phyloP scores from a whole-genome alignment of 2,888 invertebrate species.

The Oscheius sp. region DNA sequence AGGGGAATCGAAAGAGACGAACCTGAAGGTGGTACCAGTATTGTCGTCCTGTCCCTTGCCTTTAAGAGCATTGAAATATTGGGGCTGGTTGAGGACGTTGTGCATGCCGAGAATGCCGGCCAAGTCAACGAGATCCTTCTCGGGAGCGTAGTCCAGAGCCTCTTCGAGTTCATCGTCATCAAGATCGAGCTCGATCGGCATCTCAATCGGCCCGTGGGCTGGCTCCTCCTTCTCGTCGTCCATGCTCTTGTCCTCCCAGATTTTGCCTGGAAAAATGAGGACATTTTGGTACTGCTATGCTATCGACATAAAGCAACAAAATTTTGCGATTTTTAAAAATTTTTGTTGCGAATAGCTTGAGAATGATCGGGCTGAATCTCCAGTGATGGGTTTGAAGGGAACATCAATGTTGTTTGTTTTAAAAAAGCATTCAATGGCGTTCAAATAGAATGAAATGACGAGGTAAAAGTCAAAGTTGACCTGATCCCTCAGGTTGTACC shows the following conservation, averaged over 20 bases:
- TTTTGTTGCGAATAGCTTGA: too few relatives aligned
- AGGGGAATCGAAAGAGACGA: background rate
- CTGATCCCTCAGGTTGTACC: too few relatives aligned
- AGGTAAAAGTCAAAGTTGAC: too few relatives aligned
- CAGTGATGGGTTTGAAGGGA: too few relatives aligned
- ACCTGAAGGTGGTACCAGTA: slow-evolving; percentile 69
- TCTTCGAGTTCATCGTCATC: slow-evolving; percentile 59
- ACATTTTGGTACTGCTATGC: background rate
- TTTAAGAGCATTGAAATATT: slow-evolving; percentile 90
- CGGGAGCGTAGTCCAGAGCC: slow-evolving; percentile 87
- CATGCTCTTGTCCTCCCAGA: slow-evolving; percentile 38
- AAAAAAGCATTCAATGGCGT: background rate
- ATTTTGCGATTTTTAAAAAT: too few relatives aligned
- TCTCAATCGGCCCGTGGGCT: slow-evolving; percentile 57
- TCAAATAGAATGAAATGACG: too few relatives aligned
- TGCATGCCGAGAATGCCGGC: slow-evolving; percentile 89
- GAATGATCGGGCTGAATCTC: too few relatives aligned
- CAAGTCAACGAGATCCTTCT: slow-evolving; percentile 97
- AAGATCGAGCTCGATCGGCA: slow-evolving; percentile 73
- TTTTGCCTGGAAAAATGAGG: slow-evolving; percentile 12
- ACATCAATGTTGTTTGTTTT: background rate
- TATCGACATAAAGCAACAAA: background rate
- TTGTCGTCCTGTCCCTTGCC: slow-evolving; percentile 73
- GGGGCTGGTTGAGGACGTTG: slow-evolving; percentile 99
- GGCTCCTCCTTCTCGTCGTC: slow-evolving; percentile 37